These are phyloP conservation scores for Drosophila hamatofila DNA, from an alignment of 2,888 invertebrate species.

Conservation along the genomic window DNA sequence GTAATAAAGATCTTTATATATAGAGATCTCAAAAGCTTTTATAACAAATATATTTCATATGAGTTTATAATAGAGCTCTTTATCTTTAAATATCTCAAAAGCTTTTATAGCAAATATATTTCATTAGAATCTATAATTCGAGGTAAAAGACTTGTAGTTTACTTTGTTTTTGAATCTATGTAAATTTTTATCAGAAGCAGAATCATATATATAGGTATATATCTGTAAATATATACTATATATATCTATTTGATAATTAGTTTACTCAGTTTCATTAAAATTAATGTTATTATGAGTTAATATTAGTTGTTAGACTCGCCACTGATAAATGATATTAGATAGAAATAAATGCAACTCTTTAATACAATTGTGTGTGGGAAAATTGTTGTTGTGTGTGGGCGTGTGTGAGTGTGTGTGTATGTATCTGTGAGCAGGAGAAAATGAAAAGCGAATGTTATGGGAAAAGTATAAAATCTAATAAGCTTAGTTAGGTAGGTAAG, in stretches of 20 bases:
- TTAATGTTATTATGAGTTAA: not conserved
- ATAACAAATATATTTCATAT: not conserved
- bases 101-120: not conserved
- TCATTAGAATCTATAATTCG: not conserved
- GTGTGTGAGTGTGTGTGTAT: not conserved
- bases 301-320: not conserved
- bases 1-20: no score
- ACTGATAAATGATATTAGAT: slow-evolving; percentile 1
- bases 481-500: slow-evolving; percentile 49
- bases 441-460: not conserved
- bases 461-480: slow-evolving; percentile 32
- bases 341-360: not conserved
- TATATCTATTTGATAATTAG: not conserved
- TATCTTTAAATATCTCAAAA: not conserved
- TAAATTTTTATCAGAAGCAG: not conserved
- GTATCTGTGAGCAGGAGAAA: not conserved
- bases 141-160: not conserved
- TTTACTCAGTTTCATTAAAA: not conserved
- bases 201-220: not conserved
- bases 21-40: not conserved
- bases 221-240: not conserved
- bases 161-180: not conserved
- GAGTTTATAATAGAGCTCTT: not conserved
- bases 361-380: not conserved
- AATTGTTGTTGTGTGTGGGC: not conserved